Base-by-base conservation (phyloP, 2,888 invertebrate species). In the Lasioglossum pauxillum region DNA sequence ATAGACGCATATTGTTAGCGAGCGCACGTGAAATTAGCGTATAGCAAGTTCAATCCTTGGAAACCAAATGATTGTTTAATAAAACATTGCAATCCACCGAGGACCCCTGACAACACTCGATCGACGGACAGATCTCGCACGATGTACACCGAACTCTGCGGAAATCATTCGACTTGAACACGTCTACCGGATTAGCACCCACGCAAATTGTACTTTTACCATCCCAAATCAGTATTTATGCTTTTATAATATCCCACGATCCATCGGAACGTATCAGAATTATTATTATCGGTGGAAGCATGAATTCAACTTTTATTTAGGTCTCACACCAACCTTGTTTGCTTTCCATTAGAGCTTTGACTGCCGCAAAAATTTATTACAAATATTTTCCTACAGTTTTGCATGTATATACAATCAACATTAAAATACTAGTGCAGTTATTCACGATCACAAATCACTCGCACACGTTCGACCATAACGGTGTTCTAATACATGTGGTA, bases 31-130 rank as follows among this genome's bases (percentile, higher is more conserved):
- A 85, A 82, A 53, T 78, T 85, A 88, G 84, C 84, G 86, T 53
- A 53, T 85, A 89, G 79, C 79, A 87, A 90, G 84, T 81, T 38
- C 81, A 64, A 81, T 84, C 75, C 75, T 83, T 89, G 75, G 85
- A 86, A 89, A 88, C 72, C 71, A 60, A 87, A 78, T 88, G 73
- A 78, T 89, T 90, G 85, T 92, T 92, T 90, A 92, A 93, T 93
- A 93, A 93, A 93, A 91, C 82, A 88, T 88, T 88, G 83, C 86
- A 85, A 90, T 87, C 87, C 78, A 91, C 76, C 86, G 90, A 90
- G 89, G 89, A 90, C 10, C 90, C 90, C 90, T 92, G 87, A 88
- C 88, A 89, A 83, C 84, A 90, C 86, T 89, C 87, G 90, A 87
- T 84, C 82, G 85, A 80, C 78, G 75, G 87, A 86, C 78, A 82